A percentile compares a stretch with the other conserved stretches of the same genome.
phyloP scores from a whole-genome alignment of 2,888 invertebrate species.

The Geotrupes spiniger region DNA sequence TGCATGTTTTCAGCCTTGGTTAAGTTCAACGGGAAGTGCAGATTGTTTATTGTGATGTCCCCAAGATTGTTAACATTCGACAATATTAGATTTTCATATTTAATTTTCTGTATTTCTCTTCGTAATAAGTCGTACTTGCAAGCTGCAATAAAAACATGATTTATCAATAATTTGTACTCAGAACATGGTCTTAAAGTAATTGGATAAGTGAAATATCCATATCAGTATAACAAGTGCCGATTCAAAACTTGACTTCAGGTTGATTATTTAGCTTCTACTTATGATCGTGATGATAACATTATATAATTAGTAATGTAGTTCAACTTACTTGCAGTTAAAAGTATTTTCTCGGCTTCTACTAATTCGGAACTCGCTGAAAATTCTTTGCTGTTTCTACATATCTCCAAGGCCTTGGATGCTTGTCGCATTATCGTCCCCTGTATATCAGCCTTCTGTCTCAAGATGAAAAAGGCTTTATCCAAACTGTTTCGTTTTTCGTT shows the following conservation, averaged over 20 bases:
- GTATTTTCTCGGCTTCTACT: slow-evolving; percentile 37
- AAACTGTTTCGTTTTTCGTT: background rate
- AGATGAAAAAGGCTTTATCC: slow-evolving; percentile 2
- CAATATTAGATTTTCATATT: slow-evolving; percentile 18
- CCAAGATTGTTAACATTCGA: slow-evolving; percentile 18
- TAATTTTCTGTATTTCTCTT: slow-evolving; percentile 21
- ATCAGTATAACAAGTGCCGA: too few relatives aligned
- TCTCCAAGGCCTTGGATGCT: slow-evolving; percentile 35
- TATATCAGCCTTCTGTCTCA: slow-evolving; percentile 28
- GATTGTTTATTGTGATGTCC: slow-evolving; percentile 29
- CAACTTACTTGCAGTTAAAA: slow-evolving; percentile 38
- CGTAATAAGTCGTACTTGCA: slow-evolving; percentile 21
- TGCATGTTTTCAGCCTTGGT: slow-evolving; percentile 25
- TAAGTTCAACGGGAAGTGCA: slow-evolving; percentile 30
- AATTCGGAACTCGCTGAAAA: slow-evolving; percentile 22
- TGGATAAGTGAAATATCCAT: too few relatives aligned
- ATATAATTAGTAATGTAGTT: background rate
- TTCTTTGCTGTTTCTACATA: slow-evolving; percentile 24
- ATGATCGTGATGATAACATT: too few relatives aligned
- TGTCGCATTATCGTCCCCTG: slow-evolving; percentile 39
- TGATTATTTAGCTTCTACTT: too few relatives aligned
- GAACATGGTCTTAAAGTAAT: too few relatives aligned
- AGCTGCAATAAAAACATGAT: slow-evolving; percentile 13
- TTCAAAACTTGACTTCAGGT: too few relatives aligned
- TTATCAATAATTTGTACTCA: too few relatives aligned